phyloP scores from a whole-genome alignment of 2,888 invertebrate genomes.

The Lissonota sp. region DNA sequence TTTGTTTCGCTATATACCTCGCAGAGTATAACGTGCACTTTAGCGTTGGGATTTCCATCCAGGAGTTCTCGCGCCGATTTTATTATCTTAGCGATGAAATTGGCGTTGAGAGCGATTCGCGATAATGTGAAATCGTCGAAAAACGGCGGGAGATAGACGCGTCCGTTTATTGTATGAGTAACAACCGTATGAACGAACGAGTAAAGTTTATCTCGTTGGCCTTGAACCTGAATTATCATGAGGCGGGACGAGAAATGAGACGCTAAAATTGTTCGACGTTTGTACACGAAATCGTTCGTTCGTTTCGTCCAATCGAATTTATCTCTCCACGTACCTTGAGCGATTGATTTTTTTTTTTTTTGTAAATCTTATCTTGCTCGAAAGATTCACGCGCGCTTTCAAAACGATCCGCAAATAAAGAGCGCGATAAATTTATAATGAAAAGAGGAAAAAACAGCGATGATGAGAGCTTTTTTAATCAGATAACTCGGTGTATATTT shows the following conservation, averaged over 20 bases:
- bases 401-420: slow-evolving; percentile 20
- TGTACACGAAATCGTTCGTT: slow-evolving; percentile 27
- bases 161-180: slow-evolving; percentile 21
- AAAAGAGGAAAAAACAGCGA: neutral
- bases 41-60: slow-evolving; percentile 13
- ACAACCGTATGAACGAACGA: slow-evolving; percentile 46
- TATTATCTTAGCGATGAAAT: slow-evolving; percentile 22
- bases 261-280: slow-evolving; percentile 33
- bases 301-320: slow-evolving; percentile 16
- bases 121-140: slow-evolving; percentile 23
- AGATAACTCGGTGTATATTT: neutral
- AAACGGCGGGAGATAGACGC: neutral
- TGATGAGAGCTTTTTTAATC: slow-evolving; percentile 10
- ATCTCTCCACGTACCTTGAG: neutral
- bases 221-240: slow-evolving; percentile 69
- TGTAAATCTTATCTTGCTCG: slow-evolving; percentile 37
- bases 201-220: slow-evolving; percentile 63
- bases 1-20: neutral
- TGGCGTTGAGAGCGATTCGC: slow-evolving; percentile 46
- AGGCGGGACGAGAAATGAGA: slow-evolving; percentile 29
- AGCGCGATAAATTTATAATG: neutral
- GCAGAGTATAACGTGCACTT: neutral
- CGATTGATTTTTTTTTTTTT: too few species aligned
- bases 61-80: neutral
- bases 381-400: slow-evolving; percentile 25